Base-by-base conservation (phyloP, 2,797 vertebrate species). In the Enteromius fasciolatus region DNA sequence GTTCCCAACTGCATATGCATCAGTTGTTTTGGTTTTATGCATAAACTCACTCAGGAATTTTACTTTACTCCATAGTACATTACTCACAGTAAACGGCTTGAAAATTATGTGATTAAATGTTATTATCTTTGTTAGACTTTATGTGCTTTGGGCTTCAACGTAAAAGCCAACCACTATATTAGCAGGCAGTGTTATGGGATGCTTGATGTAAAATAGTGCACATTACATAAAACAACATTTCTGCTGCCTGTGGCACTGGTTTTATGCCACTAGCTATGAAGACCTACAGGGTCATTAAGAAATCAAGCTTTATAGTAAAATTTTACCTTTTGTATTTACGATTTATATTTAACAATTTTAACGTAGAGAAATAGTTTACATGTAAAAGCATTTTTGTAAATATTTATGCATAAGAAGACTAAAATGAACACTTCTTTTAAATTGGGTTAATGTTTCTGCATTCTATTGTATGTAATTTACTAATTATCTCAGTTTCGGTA, bases 11-110 rank as follows among this genome's bases (percentile, higher is more conserved):
- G n/a, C 6, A 59, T 14, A 41, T 44, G 11, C 14, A 48, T 72
- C 18, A 23, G 67, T 72, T 72, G 52, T 23, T 80, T 72, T 80
- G 52, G 54, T 68, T 70, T 70, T 17, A 80, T 70, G 39, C 39
- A 41, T 10, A 9, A 41, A 41, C 9, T 10, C 8, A 41, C 39
- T 41, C 39, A 41, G 39, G 39, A 9, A 41, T 41, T 59, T 76
- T 11, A 17, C 12, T 41, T 41, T 17, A 59, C 33, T 59, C n/a
- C 8, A 10, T 25, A 75, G 46, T 68, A n/a, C 28, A 78, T 67
- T 63, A 44, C 39, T 76, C 39, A 2, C 17, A 14, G 52, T 76
- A 59, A 76, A 59, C 73, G 8, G 15, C 72, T 59, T 25, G 52
- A 54, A 41, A 59, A 59, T 76, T 72, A 36, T 59, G 52, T 59